Evolutionary conservation across 1,140 invertebrate species (phyloP).

Genomic region (Vollenhovia emeryi): DNA sequence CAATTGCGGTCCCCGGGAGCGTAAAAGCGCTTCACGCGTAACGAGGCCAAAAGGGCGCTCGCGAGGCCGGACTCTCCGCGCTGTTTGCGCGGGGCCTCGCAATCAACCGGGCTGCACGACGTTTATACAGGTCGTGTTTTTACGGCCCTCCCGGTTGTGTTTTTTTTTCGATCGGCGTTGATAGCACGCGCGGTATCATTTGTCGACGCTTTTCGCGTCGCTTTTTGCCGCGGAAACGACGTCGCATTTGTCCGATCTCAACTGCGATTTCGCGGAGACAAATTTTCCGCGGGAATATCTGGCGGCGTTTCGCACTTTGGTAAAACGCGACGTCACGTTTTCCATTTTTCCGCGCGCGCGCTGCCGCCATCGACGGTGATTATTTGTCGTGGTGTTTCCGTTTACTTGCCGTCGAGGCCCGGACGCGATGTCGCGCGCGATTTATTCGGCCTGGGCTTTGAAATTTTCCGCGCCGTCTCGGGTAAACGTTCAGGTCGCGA

Average conservation of each 20-base stretch:
- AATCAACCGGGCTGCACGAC: background rate
- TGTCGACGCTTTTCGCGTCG: background rate
- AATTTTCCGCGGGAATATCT: conserved; percentile 35
- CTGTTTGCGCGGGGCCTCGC: background rate
- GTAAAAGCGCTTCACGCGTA: conserved; percentile 12
- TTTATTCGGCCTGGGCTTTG: background rate
- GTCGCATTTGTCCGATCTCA: conserved; percentile 9
- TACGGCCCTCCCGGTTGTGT: too few relatives aligned
- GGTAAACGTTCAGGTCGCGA: background rate
- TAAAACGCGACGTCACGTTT: conserved; percentile 31
- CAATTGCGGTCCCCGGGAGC: background rate
- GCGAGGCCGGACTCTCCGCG: background rate
- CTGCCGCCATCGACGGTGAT: conserved; percentile 17
- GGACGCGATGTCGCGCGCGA: background rate
- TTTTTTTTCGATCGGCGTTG: background rate
- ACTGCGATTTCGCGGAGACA: background rate
- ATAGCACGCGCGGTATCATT: conserved; percentile 11
- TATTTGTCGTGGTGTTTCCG: background rate
- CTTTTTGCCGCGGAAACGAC: conserved; percentile 6
- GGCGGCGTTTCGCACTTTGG: conserved; percentile 12
- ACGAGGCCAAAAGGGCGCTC: background rate
- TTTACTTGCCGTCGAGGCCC: background rate
- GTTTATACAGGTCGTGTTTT: background rate
- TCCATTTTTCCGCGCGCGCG: conserved; percentile 6
- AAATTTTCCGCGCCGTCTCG: background rate